phyloP scores from a whole-genome alignment of 2,113 vertebrate genomes.

The Pygoscelis antarcticus region DNA sequence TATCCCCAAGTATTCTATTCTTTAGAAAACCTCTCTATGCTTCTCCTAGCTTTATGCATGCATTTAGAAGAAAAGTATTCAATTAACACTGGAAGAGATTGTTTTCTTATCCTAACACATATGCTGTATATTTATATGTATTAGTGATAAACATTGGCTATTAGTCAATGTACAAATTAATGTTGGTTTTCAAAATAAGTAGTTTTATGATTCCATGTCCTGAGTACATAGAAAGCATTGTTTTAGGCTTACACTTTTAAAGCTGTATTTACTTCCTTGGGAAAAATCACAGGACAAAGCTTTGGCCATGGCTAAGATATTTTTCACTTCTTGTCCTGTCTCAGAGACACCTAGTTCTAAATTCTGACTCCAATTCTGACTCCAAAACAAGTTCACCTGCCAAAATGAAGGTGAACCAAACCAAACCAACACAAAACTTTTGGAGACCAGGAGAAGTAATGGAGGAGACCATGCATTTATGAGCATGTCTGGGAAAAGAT shows the following conservation, averaged over 20 bases:
- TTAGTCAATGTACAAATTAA: background rate
- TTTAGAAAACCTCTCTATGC: background rate
- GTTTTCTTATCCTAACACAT: background rate
- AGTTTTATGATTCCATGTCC: background rate
- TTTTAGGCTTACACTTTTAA: background rate
- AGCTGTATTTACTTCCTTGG: background rate
- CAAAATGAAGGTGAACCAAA: background rate
- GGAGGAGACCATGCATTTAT: background rate
- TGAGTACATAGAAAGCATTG: background rate
- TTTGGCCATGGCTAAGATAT: background rate
- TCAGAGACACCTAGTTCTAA: background rate
- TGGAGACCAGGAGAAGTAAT: background rate
- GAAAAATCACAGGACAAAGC: background rate
- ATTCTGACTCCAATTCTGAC: background rate
- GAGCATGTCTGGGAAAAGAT: background rate
- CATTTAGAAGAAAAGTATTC: background rate
- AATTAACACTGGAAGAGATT: background rate
- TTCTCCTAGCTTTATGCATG: background rate
- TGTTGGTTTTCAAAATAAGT: background rate
- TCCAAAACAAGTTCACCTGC: background rate
- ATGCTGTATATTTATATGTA: background rate
- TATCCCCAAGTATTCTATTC: background rate
- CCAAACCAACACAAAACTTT: background rate
- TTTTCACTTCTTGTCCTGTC: background rate
- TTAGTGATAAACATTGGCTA: background rate